These are phyloP conservation scores for Sacculina carcini DNA, from an alignment of 2,888 invertebrate species.

Conservation along the genomic window DNA sequence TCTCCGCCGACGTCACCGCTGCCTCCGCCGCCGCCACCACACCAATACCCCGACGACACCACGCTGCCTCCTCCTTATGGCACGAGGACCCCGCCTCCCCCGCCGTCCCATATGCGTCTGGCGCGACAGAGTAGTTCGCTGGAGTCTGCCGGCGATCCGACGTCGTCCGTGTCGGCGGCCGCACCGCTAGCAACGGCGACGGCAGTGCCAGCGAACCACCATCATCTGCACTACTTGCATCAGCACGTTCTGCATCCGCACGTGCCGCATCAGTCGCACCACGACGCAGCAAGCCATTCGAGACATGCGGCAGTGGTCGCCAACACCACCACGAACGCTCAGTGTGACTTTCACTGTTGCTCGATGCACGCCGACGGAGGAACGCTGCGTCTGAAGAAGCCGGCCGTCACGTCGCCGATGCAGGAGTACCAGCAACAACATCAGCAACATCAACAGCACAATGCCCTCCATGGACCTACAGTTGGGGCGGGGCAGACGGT, in stretches of 20 bases:
- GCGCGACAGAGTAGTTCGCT: conserved; percentile 32
- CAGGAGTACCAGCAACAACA: conserved; percentile 29
- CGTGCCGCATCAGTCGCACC: conserved; percentile 12
- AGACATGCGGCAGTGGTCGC: too few relatives aligned
- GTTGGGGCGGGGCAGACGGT: background rate
- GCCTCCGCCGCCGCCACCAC: background rate
- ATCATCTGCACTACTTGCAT: conserved; percentile 32
- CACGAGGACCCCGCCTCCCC: conserved; percentile 6
- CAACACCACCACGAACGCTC: too few relatives aligned
- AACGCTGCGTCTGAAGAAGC: conserved; percentile 38
- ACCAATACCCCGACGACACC: too few relatives aligned
- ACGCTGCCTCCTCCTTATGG: conserved; percentile 15
- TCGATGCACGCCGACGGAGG: conserved; percentile 77
- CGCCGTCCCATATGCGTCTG: conserved; percentile 18
- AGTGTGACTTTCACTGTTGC: conserved; percentile 89
- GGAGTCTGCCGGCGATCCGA: conserved; percentile 41
- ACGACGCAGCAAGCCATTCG: conserved; percentile 19
- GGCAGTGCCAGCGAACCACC: conserved; percentile 36
- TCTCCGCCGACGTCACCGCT: background rate
- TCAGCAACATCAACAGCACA: conserved; percentile 1
- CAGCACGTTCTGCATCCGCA: conserved; percentile 14
- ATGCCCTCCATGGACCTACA: background rate
- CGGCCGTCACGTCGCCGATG: conserved; percentile 74
- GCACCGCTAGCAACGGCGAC: too few relatives aligned
- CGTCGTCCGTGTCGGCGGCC: too few relatives aligned